Percentiles rank a stretch among this genome's conserved stretches.
phyloP scores from a whole-genome alignment of 2,113 vertebrate species.

The Capricornis sumatraensis region DNA sequence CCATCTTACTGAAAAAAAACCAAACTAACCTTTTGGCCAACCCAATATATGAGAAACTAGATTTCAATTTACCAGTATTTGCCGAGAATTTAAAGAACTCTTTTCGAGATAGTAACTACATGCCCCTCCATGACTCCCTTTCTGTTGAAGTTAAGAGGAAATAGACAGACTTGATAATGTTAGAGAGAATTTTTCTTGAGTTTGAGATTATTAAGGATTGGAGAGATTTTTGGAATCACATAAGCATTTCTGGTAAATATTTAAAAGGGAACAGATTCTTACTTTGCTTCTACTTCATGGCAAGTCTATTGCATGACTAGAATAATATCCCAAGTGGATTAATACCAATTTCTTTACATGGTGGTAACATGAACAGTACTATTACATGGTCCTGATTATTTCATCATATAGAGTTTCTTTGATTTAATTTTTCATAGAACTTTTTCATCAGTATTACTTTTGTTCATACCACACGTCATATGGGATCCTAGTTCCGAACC shows the following conservation, averaged over 20 bases:
- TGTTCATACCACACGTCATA: neutral
- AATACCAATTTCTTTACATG: neutral
- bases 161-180: neutral
- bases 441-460: neutral
- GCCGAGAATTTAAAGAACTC: neutral
- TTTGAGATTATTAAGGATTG: slow-evolving; percentile 3
- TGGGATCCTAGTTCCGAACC: neutral
- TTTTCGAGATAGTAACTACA: neutral
- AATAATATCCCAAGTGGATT: neutral
- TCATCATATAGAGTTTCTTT: neutral
- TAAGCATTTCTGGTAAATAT: neutral
- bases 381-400: neutral
- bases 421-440: neutral
- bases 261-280: neutral
- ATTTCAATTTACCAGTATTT: neutral
- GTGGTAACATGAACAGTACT: neutral
- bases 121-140: neutral
- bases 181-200: neutral
- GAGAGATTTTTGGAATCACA: neutral
- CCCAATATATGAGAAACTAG: neutral
- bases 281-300: neutral
- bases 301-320: neutral
- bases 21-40: neutral
- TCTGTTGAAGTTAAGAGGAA: neutral
- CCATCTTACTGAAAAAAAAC: neutral